phyloP scores from a whole-genome alignment of 2,113 vertebrate genomes.

The Cryptotis parvus region DNA sequence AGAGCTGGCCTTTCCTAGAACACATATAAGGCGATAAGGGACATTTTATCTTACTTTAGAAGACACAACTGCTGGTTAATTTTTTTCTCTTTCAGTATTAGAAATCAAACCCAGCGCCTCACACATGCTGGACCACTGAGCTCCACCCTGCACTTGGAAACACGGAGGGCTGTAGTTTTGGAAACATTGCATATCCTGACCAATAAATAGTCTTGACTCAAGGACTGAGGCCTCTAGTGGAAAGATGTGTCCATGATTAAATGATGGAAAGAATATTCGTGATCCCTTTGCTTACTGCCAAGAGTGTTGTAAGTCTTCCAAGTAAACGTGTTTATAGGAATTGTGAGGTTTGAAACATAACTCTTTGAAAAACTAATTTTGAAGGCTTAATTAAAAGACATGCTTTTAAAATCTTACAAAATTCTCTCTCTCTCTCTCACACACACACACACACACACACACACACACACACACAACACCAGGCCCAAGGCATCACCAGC shows the following conservation, averaged over 20 bases:
- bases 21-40: background rate
- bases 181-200: too few relatives aligned
- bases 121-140: too few relatives aligned
- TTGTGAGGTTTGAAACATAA: background rate
- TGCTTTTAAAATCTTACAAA: slow-evolving; percentile 28
- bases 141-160: too few relatives aligned
- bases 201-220: background rate
- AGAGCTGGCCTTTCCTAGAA: background rate
- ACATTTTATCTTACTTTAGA: background rate
- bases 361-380: slow-evolving; percentile 31
- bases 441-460: too few relatives aligned
- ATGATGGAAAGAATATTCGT: background rate
- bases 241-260: background rate
- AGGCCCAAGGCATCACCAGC: too few relatives aligned
- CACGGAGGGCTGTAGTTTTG: too few relatives aligned
- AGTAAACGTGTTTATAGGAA: background rate
- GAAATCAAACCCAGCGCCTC: too few relatives aligned
- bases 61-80: background rate
- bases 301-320: background rate
- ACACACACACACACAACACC: too few relatives aligned
- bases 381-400: slow-evolving; percentile 4
- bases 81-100: too few relatives aligned
- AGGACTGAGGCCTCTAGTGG: background rate
- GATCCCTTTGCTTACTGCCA: background rate
- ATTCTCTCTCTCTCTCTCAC: background rate